Evolutionary conservation across 2,888 invertebrate genomes (phyloP).

Genomic region (Drosophila mettleri): DNA sequence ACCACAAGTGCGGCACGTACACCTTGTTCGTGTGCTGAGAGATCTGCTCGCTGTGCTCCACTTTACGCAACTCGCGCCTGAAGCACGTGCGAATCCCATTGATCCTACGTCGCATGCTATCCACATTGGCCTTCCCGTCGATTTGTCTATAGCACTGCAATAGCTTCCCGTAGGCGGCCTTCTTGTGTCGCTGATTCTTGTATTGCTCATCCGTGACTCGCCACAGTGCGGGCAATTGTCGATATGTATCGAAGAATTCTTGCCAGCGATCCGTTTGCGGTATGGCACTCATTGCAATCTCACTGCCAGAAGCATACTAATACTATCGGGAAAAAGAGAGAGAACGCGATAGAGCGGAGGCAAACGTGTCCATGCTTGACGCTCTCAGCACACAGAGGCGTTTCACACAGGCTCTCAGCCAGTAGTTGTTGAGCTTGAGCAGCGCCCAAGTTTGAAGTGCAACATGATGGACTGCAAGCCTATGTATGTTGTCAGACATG

Average conservation of each 20-base stretch:
- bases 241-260: constrained; percentile 38
- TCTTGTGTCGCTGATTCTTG: constrained; percentile 28
- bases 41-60: constrained; percentile 43
- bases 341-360: neutral
- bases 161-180: constrained; percentile 15
- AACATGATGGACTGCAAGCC: constrained; percentile 22
- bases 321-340: neutral
- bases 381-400: neutral
- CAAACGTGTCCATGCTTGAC: constrained; percentile 29
- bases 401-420: constrained; percentile 11
- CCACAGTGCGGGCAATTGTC: constrained; percentile 47
- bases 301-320: constrained; percentile 33
- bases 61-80: constrained; percentile 52
- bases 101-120: constrained; percentile 44
- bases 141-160: constrained; percentile 36
- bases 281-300: constrained; percentile 40
- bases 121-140: constrained; percentile 42
- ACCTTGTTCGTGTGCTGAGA: neutral
- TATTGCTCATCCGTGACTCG: constrained; percentile 26
- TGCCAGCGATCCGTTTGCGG: constrained; percentile 32
- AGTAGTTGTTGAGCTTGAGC: neutral
- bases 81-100: constrained; percentile 52
- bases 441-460: constrained; percentile 1
- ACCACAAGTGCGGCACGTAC: constrained; percentile 56
- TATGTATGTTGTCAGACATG: constrained; percentile 20